Evolutionary conservation across 2,113 vertebrate species (phyloP).

Genomic region (Tragelaphus buxtoni): DNA sequence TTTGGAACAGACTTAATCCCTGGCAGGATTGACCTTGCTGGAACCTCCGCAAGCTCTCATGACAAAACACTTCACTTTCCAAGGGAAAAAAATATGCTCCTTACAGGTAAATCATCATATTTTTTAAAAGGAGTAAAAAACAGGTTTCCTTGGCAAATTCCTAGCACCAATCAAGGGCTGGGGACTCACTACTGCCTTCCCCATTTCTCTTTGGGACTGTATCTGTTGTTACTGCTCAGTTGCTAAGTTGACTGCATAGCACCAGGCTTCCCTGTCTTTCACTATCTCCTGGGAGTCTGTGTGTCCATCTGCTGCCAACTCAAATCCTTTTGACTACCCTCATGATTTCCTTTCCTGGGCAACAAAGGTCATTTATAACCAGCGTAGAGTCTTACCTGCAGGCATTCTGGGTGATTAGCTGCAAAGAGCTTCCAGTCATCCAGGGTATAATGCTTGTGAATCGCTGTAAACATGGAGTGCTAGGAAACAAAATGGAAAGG

Average conservation of each 20-base stretch:
- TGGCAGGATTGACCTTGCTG: not conserved
- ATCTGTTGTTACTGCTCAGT: not conserved
- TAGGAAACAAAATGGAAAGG: slow-evolving; percentile 74
- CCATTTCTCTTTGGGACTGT: not conserved
- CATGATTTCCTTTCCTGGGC: not conserved
- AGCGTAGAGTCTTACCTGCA: slow-evolving; percentile 86
- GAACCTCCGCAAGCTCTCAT: not conserved
- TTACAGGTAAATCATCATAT: not conserved
- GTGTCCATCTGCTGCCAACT: not conserved
- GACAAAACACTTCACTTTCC: not conserved
- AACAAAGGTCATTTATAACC: not conserved
- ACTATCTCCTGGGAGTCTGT: not conserved
- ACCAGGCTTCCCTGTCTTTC: not conserved
- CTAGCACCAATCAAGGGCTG: not conserved
- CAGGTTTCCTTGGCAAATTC: not conserved
- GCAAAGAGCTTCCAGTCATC: slow-evolving; percentile 97
- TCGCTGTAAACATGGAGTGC: slow-evolving; percentile 95
- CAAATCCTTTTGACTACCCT: not conserved
- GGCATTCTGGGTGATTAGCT: slow-evolving; percentile 89
- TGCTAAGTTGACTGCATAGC: not conserved
- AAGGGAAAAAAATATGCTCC: not conserved
- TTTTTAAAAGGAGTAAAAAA: not conserved
- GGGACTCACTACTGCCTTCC: not conserved
- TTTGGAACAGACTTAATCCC: not conserved
- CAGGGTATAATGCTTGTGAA: slow-evolving; percentile 96